Evolutionary conservation across 2,113 vertebrate species (phyloP).

Genomic region (Engraulis encrasicolus): DNA sequence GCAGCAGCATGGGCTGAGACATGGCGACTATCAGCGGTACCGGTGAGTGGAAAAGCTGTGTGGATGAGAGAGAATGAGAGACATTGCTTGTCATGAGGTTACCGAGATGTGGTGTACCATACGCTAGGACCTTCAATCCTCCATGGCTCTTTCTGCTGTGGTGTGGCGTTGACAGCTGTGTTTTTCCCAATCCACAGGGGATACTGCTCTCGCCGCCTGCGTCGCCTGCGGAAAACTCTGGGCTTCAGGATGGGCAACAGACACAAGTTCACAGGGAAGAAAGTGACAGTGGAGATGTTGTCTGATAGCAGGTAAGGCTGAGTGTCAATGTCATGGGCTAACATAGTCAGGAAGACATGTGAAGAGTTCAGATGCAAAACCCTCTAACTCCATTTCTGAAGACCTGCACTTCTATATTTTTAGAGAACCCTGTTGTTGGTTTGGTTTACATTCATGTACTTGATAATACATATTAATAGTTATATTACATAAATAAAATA

Average conservation of each 20-base stretch:
- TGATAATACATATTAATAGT: no score
- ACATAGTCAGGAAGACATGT: neutral
- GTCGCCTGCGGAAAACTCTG: slow-evolving; percentile 93
- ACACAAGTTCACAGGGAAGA: slow-evolving; percentile 96
- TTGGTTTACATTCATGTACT: no score
- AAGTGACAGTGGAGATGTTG: slow-evolving; percentile 91
- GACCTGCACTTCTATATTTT: no score
- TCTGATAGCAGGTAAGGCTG: slow-evolving; percentile 88
- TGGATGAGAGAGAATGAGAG: no score
- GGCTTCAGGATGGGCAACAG: slow-evolving; percentile 98
- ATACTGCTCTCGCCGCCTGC: slow-evolving; percentile 92
- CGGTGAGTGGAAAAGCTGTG: slow-evolving; percentile 74
- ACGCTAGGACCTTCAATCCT: neutral
- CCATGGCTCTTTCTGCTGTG: neutral
- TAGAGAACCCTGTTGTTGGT: no score
- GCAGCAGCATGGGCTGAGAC: slow-evolving; percentile 96
- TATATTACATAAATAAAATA: no score
- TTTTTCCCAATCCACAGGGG: slow-evolving; percentile 79
- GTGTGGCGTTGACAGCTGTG: neutral
- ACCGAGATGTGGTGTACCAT: neutral
- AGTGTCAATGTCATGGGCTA: neutral
- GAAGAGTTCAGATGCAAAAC: no score
- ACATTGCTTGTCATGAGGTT: neutral
- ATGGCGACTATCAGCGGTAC: slow-evolving; percentile 98
- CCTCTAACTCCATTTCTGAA: no score